A percentile compares a stretch with the other conserved stretches of the same genome.
These are phyloP conservation scores for Neuroterus valhalla DNA, from an alignment of 1,140 invertebrate species.

Conservation along the genomic window DNA sequence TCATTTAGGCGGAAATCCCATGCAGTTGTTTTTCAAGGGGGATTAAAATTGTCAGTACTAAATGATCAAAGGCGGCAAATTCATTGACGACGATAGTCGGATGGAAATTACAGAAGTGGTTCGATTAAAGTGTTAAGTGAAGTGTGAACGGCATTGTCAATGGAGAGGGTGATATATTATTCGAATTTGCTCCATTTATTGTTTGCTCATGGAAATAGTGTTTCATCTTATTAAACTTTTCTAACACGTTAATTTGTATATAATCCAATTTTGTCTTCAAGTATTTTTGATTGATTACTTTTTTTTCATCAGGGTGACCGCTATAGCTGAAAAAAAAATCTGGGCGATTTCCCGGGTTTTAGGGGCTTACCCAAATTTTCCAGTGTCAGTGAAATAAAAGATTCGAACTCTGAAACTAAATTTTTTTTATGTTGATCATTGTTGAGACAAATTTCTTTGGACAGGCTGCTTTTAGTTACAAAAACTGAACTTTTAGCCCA, in stretches of 20 bases:
- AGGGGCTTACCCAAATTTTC: too few species aligned
- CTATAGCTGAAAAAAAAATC: too few species aligned
- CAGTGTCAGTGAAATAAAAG: too few species aligned
- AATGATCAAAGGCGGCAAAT: constrained; percentile 15
- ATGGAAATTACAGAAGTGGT: constrained; percentile 14
- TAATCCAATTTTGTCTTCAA: neutral
- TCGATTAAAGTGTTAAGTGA: constrained; percentile 24
- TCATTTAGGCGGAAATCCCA: constrained; percentile 18
- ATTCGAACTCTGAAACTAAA: too few species aligned
- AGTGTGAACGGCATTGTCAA: constrained; percentile 21
- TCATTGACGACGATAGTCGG: constrained; percentile 6
- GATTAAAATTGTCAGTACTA: constrained; percentile 1
- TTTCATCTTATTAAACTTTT: neutral
- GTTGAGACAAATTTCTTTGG: too few species aligned
- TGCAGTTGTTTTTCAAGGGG: constrained; percentile 21
- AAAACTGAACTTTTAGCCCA: too few species aligned
- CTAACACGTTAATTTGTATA: neutral
- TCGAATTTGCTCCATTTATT: neutral
- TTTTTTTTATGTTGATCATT: too few species aligned
- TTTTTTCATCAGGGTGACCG: too few species aligned
- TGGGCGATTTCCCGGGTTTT: too few species aligned
- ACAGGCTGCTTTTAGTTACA: too few species aligned
- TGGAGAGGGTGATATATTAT: constrained; percentile 18
- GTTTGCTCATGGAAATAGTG: neutral
- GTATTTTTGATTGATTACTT: neutral